Conservation (phyloP, 2,888 invertebrate species). For the Amiota communis region DNA sequence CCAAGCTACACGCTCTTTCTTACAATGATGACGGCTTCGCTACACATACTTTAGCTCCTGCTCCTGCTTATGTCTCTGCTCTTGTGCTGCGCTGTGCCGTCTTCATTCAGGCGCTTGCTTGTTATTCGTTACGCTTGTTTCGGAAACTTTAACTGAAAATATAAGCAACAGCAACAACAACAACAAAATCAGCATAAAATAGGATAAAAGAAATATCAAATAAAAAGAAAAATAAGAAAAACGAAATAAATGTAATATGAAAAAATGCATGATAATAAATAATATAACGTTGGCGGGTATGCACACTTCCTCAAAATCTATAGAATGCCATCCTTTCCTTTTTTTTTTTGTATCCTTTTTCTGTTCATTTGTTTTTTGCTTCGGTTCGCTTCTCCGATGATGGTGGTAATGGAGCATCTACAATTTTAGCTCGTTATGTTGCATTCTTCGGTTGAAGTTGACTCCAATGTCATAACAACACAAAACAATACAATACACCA, state of each 20-base stretch:
- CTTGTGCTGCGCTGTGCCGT: not conserved
- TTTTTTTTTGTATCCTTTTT: not conserved
- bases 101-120: not conserved
- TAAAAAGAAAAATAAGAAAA: not conserved
- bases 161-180: slow-evolving; percentile 4
- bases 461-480: not conserved
- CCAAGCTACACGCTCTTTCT: not conserved
- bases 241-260: not conserved
- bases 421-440: slow-evolving; percentile 20
- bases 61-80: too few species aligned
- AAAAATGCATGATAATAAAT: slow-evolving; percentile 27
- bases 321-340: slow-evolving; percentile 1
- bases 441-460: slow-evolving; percentile 12
- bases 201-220: slow-evolving; percentile 20
- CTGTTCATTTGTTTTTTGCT: not conserved
- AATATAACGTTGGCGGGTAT: slow-evolving; percentile 14
- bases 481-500: too few species aligned
- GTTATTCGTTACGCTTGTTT: slow-evolving; percentile 19
- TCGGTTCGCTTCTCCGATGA: not conserved
- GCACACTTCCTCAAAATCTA: slow-evolving; percentile 11
- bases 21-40: not conserved
- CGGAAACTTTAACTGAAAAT: slow-evolving; percentile 21
- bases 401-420: not conserved
- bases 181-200: not conserved
- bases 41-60: not conserved